These are phyloP conservation scores for Heliconius erato DNA, from an alignment of 2,888 invertebrate genomes.

Conservation along the genomic window DNA sequence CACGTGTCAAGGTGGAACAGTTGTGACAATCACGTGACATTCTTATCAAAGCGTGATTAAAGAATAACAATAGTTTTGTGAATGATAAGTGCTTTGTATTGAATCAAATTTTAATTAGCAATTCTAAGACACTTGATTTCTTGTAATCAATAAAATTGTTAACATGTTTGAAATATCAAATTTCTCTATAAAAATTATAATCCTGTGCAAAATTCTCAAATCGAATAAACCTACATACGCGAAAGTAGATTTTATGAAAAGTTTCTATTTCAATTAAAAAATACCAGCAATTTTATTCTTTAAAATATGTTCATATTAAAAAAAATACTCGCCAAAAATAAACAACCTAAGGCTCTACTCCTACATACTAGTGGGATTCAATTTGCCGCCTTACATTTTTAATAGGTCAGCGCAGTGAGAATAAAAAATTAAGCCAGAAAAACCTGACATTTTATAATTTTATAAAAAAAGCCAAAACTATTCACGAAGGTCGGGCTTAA, in stretches of 20 bases:
- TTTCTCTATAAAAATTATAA: neutral
- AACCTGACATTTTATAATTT: slow-evolving; percentile 21
- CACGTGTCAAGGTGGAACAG: neutral
- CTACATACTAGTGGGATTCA: neutral
- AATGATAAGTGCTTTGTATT: neutral
- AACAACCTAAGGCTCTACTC: neutral
- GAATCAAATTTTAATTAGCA: neutral
- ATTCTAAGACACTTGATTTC: too few relatives aligned
- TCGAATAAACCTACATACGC: neutral
- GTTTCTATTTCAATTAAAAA: neutral
- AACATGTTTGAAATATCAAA: neutral
- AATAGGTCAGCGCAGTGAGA: neutral
- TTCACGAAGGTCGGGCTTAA: slow-evolving; percentile 35
- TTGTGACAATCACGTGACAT: slow-evolving; percentile 5
- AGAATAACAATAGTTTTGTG: neutral
- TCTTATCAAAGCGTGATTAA: slow-evolving; percentile 7
- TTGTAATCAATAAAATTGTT: neutral
- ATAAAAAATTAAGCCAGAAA: slow-evolving; percentile 28
- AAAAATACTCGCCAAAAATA: neutral
- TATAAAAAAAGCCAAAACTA: slow-evolving; percentile 24
- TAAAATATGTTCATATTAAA: neutral
- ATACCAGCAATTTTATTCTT: neutral
- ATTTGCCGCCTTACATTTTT: slow-evolving; percentile 7
- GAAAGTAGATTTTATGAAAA: neutral
- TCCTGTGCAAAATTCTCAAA: neutral